Conservation (phyloP, 2,888 invertebrate species). For the Aricia artaxerxes region DNA sequence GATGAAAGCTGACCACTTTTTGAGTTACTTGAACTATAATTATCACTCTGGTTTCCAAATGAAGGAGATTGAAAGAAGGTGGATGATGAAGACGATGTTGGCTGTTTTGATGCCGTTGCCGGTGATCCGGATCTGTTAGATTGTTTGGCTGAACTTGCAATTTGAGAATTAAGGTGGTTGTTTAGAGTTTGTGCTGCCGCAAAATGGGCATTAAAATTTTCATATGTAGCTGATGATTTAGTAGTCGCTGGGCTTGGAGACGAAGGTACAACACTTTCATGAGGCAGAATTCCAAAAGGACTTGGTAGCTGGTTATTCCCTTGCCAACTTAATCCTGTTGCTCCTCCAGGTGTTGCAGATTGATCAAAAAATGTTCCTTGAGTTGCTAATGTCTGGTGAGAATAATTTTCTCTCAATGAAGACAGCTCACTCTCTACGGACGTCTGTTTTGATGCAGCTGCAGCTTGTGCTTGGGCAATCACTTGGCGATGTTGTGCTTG, state of each 20-base stretch:
- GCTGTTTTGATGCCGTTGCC: slow-evolving; percentile 76
- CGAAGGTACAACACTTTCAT: slow-evolving; percentile 87
- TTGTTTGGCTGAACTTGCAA: slow-evolving; percentile 80
- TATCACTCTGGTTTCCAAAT: slow-evolving; percentile 81
- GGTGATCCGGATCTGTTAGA: slow-evolving; percentile 79
- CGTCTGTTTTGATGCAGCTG: slow-evolving; percentile 79
- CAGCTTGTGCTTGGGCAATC: slow-evolving; percentile 78
- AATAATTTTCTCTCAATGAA: slow-evolving; percentile 81
- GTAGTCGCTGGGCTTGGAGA: slow-evolving; percentile 82
- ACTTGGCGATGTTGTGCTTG: slow-evolving; percentile 86
- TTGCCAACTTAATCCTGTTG: slow-evolving; percentile 85
- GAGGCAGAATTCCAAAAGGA: slow-evolving; percentile 88
- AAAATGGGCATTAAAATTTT: slow-evolving; percentile 87
- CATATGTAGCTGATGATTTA: slow-evolving; percentile 81
- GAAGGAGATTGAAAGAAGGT: slow-evolving; percentile 84
- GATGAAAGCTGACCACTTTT: slow-evolving; percentile 77
- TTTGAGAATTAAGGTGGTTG: slow-evolving; percentile 84
- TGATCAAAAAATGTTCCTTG: slow-evolving; percentile 87
- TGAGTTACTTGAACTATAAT: slow-evolving; percentile 79
- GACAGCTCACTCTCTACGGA: slow-evolving; percentile 81
- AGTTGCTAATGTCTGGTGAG: slow-evolving; percentile 79
- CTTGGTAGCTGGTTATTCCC: slow-evolving; percentile 85
- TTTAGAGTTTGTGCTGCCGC: slow-evolving; percentile 82
- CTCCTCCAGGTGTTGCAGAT: slow-evolving; percentile 74
- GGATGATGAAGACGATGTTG: slow-evolving; percentile 75